Conservation (phyloP, 37 sponge, comb jelly and placozoan genomes). For the Axinella damicornis region DNA sequence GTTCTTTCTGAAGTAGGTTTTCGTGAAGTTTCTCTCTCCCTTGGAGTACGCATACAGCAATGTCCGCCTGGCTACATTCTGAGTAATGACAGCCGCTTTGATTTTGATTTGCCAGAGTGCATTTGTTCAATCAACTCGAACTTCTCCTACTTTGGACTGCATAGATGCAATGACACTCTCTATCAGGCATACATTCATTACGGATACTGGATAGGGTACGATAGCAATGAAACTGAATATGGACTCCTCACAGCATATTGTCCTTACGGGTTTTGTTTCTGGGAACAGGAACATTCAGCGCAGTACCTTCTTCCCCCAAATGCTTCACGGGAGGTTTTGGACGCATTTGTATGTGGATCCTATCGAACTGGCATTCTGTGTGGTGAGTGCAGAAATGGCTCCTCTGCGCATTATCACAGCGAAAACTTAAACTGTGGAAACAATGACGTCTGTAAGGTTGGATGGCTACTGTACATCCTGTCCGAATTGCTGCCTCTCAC, state of each 20-base stretch:
- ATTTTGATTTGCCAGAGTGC: neutral
- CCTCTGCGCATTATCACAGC: constrained; percentile 38
- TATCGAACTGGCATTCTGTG: constrained; percentile 34
- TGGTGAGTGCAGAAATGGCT: constrained; percentile 9
- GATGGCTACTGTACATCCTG: constrained; percentile 49
- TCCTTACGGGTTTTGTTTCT: neutral
- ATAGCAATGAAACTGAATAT: neutral
- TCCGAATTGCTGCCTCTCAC: constrained; percentile 54
- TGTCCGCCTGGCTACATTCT: constrained; percentile 17
- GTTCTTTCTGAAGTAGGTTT: neutral
- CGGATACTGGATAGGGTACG: neutral
- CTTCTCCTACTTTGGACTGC: neutral
- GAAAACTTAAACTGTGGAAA: constrained; percentile 8
- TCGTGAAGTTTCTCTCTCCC: neutral
- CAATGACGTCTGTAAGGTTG: constrained; percentile 19
- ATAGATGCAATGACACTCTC: neutral
- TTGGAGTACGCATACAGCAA: neutral
- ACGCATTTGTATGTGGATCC: neutral
- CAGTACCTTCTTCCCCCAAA: too few species aligned
- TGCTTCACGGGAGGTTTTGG: too few species aligned
- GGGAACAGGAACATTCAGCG: neutral
- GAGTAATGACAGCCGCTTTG: neutral
- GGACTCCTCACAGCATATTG: neutral
- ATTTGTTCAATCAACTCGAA: neutral
- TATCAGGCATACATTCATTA: neutral